Evolutionary conservation across 1,140 invertebrate genomes (phyloP).

Genomic region (Eurosta solidaginis): DNA sequence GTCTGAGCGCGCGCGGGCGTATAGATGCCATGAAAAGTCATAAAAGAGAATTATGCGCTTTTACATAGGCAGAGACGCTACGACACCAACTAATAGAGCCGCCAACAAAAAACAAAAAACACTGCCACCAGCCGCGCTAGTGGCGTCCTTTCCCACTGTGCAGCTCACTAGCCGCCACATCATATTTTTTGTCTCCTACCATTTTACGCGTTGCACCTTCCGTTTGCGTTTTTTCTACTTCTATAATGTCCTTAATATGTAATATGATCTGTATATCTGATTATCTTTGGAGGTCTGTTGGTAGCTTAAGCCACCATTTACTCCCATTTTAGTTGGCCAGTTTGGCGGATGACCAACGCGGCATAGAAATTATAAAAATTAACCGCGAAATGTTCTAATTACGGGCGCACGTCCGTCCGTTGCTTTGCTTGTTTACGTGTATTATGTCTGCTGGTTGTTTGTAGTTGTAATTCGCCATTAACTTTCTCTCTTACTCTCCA

Average conservation of each 20-base stretch:
- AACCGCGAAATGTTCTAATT: conserved; percentile 36
- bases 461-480: neutral
- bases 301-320: too few species aligned
- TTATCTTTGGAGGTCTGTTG: neutral
- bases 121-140: neutral
- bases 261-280: neutral
- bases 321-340: neutral
- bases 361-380: conserved; percentile 33
- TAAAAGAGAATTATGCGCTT: conserved; percentile 37
- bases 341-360: conserved; percentile 24
- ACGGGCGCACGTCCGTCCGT: conserved; percentile 20
- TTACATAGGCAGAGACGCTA: neutral
- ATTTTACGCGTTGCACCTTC: conserved; percentile 18
- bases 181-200: neutral
- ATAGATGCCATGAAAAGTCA: conserved; percentile 33
- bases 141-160: neutral
- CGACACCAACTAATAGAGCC: neutral
- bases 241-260: neutral
- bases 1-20: neutral
- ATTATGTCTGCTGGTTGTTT: neutral
- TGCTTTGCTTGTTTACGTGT: neutral
- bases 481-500: neutral
- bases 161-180: neutral
- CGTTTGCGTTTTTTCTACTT: conserved; percentile 23
- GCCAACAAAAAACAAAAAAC: neutral